Conservation (phyloP, 2,888 invertebrate species). For the Leptinotarsa juncta region DNA sequence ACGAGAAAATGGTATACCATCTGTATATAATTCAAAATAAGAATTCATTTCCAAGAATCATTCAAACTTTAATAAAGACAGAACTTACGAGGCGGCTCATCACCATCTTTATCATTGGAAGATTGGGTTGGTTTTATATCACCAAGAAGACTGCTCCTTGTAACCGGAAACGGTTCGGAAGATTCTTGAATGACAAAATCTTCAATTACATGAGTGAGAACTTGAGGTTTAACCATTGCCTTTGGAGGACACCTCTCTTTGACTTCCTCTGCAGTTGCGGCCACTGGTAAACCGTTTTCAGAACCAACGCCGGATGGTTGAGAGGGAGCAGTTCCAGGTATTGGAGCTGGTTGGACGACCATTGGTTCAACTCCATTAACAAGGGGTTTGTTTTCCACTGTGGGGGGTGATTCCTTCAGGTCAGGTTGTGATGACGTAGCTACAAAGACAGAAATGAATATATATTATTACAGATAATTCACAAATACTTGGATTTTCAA, state of each 20-base stretch:
- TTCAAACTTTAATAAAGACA: background rate
- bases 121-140: constrained; percentile 62
- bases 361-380: constrained; percentile 49
- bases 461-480: background rate
- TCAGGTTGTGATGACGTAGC: constrained; percentile 49
- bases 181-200: constrained; percentile 97
- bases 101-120: constrained; percentile 72
- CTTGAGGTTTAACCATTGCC: constrained; percentile 95
- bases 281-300: constrained; percentile 61
- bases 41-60: too few species aligned
- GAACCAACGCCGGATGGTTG: constrained; percentile 49
- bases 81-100: constrained; percentile 84
- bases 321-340: constrained; percentile 61
- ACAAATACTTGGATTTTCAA: constrained; percentile 3
- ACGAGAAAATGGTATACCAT: too few species aligned
- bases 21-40: too few species aligned
- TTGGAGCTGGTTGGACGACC: constrained; percentile 59
- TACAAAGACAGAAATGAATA: constrained; percentile 32
- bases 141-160: constrained; percentile 62
- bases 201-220: constrained; percentile 95
- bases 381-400: constrained; percentile 45
- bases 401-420: constrained; percentile 43
- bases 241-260: constrained; percentile 77
- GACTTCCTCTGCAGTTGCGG: constrained; percentile 63
- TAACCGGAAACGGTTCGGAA: constrained; percentile 89